Evolutionary conservation across 2,888 invertebrate genomes (phyloP).

Genomic region (Lasioglossum pauxillum): DNA sequence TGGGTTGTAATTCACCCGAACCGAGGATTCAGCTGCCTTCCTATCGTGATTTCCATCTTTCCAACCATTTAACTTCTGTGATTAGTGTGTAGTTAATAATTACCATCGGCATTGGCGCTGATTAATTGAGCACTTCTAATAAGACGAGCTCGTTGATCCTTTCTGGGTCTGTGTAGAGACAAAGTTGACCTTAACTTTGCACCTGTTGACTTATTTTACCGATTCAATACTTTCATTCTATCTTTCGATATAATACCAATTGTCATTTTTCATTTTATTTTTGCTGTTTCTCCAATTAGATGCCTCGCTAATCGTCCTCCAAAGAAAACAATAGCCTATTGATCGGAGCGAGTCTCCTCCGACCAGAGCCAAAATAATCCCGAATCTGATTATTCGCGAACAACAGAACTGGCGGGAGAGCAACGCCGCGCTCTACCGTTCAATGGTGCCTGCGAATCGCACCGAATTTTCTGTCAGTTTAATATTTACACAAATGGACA

Average conservation of each 20-base stretch:
- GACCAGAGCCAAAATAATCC: not conserved
- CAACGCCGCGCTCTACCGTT: not conserved
- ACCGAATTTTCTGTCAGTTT: not conserved
- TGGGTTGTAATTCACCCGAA: slow-evolving; percentile 44
- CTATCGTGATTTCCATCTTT: slow-evolving; percentile 18
- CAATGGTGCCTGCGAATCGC: not conserved
- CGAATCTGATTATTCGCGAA: not conserved
- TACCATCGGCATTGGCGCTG: not conserved
- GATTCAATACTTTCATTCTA: not conserved
- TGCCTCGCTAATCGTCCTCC: not conserved
- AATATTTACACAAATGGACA: not conserved
- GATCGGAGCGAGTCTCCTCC: not conserved
- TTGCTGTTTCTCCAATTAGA: not conserved
- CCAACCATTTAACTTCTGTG: not conserved
- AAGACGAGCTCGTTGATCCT: not conserved
- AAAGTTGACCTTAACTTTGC: not conserved
- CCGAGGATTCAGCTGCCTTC: slow-evolving; percentile 13
- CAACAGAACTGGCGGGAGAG: not conserved
- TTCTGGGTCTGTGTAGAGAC: not conserved
- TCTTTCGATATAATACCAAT: not conserved
- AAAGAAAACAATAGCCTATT: not conserved
- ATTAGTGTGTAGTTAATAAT: slow-evolving; percentile 25
- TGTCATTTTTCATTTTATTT: not conserved
- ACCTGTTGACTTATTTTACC: not conserved
- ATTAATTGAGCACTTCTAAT: not conserved